Base-by-base conservation (phyloP, 2,797 vertebrate species). In the Phyllotis vaccarum region DNA sequence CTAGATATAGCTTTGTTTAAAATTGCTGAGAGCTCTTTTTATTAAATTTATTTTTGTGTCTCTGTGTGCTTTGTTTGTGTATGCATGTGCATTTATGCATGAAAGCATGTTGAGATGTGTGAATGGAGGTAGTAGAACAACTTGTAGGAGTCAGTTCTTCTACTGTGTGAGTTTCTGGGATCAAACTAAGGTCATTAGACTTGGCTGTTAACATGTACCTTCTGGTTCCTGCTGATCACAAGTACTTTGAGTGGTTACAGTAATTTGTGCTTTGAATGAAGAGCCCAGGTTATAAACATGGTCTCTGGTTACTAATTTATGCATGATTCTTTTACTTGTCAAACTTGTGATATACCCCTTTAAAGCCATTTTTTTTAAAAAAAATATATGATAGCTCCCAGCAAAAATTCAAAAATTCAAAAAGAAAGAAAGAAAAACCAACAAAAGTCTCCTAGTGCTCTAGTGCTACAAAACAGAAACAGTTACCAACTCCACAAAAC, bases 401-500 rank as follows among this genome's bases (percentile, higher is more conserved):
- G 43, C 40, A 93, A 82, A 94, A 34, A 40, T 5, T 70, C 43
- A n/a, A 93, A 72, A 80, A 83, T 85, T 74, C 56, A 89, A 66
- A 91, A 16, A 95, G 16, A 96, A 98, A 95, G 86, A 76, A 87
- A 34, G 95, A 68, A 43, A 31, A 56, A 68, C 83, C 88, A 93
- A 82, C 40, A 37, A 43, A 95, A 91, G 27, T 82, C 2, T 93
- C 22, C 60, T 34, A 85, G 13, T 7, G 22, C 13, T 46, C n/a
- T n/a, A n/a, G n/a, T n/a, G n/a, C n/a, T n/a, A n/a, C n/a, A n/a
- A n/a, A n/a, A n/a, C n/a, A n/a, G n/a, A n/a, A n/a, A n/a, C n/a
- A n/a, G n/a, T n/a, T n/a, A n/a, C n/a, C n/a, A n/a, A n/a, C n/a
- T n/a, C n/a, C n/a, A n/a, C n/a, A n/a, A n/a, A n/a, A 94, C 91